Conservation (phyloP, 2,113 vertebrate genomes). For the Epinephelus moara region DNA sequence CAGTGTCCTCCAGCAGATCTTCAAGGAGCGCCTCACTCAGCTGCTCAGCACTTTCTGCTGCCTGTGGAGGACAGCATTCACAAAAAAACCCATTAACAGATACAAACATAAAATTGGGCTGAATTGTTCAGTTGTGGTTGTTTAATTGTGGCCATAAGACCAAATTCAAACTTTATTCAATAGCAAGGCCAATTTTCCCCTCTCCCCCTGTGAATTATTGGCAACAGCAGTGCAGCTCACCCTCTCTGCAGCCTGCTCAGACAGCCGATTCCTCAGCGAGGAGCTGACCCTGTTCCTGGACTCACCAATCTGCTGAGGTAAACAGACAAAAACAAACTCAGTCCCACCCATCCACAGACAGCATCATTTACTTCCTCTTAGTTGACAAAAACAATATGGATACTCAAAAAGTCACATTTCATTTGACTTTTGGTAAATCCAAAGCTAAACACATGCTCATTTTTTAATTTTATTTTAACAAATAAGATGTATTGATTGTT, state of each 20-base stretch:
- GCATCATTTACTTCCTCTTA: background rate
- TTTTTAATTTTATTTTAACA: background rate
- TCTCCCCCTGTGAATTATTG: slow-evolving; percentile 2
- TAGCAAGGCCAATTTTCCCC: background rate
- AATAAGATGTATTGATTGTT: background rate
- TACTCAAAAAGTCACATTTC: background rate
- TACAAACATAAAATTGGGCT: background rate
- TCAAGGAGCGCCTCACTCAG: slow-evolving; percentile 78
- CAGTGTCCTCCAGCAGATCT: slow-evolving; percentile 82
- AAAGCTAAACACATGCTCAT: background rate
- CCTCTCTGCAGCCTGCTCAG: slow-evolving; percentile 68
- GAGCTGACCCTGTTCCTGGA: slow-evolving; percentile 43
- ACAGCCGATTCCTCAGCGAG: slow-evolving; percentile 59
- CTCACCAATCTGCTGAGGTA: slow-evolving; percentile 63
- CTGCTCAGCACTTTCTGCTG: slow-evolving; percentile 67
- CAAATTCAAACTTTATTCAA: background rate
- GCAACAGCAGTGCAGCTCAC: slow-evolving; percentile 51
- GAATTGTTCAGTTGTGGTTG: background rate
- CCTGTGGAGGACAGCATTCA: slow-evolving; percentile 65
- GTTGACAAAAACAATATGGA: background rate
- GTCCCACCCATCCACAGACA: background rate
- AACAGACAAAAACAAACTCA: slow-evolving; percentile 63
- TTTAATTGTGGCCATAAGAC: background rate
- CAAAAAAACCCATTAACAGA: background rate
- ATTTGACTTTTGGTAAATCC: background rate